These are phyloP conservation scores for Pedionomus torquatus DNA, from an alignment of 2,113 vertebrate genomes.

Conservation along the genomic window DNA sequence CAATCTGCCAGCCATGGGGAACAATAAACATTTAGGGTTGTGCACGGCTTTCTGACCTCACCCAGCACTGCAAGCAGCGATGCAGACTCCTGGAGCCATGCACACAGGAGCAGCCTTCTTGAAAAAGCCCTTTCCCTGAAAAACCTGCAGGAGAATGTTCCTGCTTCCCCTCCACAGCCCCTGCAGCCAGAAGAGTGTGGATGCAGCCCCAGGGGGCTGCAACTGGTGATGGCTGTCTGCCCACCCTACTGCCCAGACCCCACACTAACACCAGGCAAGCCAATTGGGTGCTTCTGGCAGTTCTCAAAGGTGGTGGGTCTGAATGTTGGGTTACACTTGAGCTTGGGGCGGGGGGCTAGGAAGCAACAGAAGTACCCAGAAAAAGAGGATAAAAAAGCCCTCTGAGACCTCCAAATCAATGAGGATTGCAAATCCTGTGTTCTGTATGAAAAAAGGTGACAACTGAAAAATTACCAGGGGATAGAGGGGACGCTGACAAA, in stretches of 20 bases:
- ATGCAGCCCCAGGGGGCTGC: not conserved
- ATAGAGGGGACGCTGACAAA: not conserved
- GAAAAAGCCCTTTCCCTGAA: not conserved
- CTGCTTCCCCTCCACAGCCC: not conserved
- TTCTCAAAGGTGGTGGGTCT: accelerated
- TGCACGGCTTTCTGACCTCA: accelerated
- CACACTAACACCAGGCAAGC: not conserved
- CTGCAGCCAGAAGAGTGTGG: not conserved
- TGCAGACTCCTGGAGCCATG: accelerated
- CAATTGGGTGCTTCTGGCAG: not conserved
- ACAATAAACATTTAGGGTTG: not conserved
- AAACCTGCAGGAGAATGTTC: not conserved
- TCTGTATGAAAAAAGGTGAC: not conserved
- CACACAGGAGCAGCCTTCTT: not conserved
- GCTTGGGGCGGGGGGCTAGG: not conserved
- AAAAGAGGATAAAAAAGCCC: not conserved
- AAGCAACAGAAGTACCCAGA: not conserved
- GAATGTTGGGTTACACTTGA: not conserved
- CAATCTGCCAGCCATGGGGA: not conserved
- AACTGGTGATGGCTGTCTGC: not conserved
- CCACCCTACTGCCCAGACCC: not conserved
- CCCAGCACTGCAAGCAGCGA: not conserved
- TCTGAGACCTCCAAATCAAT: not conserved
- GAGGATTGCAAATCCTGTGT: not conserved
- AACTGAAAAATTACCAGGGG: not conserved